These are phyloP conservation scores for Phymatocera aterrima DNA, from an alignment of 2,888 invertebrate genomes.

Conservation along the genomic window DNA sequence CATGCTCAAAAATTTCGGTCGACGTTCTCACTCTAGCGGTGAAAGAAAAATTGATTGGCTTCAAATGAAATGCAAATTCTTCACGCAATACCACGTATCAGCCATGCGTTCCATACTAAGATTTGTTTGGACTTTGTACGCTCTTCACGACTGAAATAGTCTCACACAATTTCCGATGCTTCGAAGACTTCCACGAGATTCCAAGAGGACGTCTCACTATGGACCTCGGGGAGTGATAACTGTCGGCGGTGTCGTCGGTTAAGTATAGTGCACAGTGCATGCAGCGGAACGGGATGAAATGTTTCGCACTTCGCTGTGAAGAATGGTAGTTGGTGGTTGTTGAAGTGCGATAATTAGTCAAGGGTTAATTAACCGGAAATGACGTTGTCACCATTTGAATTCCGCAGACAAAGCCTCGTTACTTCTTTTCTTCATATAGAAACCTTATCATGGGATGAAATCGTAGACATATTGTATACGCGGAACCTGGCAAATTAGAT, in stretches of 20 bases:
- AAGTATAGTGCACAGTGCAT: background rate
- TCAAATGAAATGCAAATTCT: no score
- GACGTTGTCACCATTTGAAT: constrained; percentile 33
- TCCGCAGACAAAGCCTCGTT: constrained; percentile 28
- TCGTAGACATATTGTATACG: background rate
- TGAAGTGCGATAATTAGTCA: constrained; percentile 5
- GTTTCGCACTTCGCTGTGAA: background rate
- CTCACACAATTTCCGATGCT: no score
- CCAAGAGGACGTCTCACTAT: background rate
- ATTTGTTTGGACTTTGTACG: no score
- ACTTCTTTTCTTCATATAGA: background rate
- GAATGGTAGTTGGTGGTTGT: constrained; percentile 9
- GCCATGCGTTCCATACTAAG: no score
- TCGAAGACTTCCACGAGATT: background rate
- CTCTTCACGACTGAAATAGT: no score
- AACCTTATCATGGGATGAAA: constrained; percentile 27
- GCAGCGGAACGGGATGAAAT: background rate
- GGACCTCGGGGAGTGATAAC: background rate
- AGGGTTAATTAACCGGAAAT: constrained; percentile 41
- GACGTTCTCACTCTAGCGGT: no score
- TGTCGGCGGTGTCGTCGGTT: background rate
- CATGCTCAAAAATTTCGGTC: no score
- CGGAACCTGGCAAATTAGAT: constrained; percentile 24
- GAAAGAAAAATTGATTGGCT: no score
- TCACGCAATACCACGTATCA: no score